Evolutionary conservation across 2,888 invertebrate species (phyloP).

Genomic region (Camponotus fellah): DNA sequence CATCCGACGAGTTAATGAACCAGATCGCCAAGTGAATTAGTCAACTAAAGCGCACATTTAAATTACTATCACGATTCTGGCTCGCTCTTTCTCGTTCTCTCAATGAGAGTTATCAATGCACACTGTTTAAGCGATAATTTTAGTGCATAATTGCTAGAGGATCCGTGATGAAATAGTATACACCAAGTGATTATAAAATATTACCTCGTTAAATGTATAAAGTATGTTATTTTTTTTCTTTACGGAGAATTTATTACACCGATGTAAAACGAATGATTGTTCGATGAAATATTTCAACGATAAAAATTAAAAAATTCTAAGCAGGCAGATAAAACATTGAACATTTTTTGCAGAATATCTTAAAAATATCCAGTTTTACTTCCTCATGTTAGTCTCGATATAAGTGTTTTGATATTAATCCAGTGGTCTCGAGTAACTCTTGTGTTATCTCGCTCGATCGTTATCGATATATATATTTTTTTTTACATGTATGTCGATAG

Average conservation of each 20-base stretch:
- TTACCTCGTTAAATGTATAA: background rate
- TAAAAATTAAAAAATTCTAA: background rate
- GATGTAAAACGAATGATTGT: background rate
- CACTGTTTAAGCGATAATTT: constrained; percentile 12
- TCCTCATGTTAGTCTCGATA: background rate
- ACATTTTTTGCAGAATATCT: background rate
- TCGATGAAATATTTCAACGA: background rate
- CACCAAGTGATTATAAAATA: background rate
- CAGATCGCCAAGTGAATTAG: background rate
- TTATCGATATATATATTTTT: background rate
- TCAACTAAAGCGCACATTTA: constrained; percentile 14
- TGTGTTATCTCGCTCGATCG: constrained; percentile 15
- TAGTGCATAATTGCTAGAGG: constrained; percentile 8
- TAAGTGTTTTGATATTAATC: constrained; percentile 9
- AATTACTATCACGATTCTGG: background rate
- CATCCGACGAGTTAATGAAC: constrained; percentile 36
- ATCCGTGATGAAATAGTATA: constrained; percentile 4
- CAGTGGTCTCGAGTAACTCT: background rate
- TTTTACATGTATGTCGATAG: background rate
- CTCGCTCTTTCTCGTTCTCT: background rate
- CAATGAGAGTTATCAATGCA: background rate
- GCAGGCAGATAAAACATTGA: background rate
- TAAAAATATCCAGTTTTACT: background rate
- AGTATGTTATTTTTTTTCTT: background rate
- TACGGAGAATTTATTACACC: background rate